phyloP scores from a whole-genome alignment of 2,797 vertebrate species.

The Thamnophis elegans region DNA sequence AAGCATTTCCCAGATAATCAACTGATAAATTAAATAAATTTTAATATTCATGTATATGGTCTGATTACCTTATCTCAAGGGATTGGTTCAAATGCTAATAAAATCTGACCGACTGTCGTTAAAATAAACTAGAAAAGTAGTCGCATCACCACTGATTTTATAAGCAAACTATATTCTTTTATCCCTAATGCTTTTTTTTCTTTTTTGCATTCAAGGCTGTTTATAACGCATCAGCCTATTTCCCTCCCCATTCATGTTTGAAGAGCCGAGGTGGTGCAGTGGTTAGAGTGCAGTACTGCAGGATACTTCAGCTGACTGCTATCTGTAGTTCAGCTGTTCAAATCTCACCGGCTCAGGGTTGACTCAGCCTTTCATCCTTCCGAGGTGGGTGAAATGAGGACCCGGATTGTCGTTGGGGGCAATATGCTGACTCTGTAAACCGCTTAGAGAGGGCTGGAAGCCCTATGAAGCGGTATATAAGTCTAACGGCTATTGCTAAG shows the following conservation, averaged over 20 bases:
- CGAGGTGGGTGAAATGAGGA: too few relatives aligned
- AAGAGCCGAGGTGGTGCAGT: too few relatives aligned
- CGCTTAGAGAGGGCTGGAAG: too few relatives aligned
- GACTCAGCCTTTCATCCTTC: too few relatives aligned
- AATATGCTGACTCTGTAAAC: too few relatives aligned
- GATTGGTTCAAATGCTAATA: slow-evolving; percentile 25
- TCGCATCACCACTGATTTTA: not conserved
- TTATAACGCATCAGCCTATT: not conserved
- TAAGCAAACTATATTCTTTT: not conserved
- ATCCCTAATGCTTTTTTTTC: slow-evolving; percentile 4
- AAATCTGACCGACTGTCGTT: slow-evolving; percentile 20
- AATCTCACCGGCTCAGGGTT: too few relatives aligned
- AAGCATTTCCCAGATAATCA: slow-evolving; percentile 31
- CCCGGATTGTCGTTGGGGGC: too few relatives aligned
- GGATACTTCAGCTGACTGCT: too few relatives aligned
- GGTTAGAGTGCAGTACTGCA: too few relatives aligned
- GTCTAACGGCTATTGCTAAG: too few relatives aligned
- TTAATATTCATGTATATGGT: slow-evolving; percentile 42
- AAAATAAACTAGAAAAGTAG: slow-evolving; percentile 41
- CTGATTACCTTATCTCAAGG: slow-evolving; percentile 14
- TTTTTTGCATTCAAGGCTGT: not conserved
- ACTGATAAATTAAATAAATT: slow-evolving; percentile 26
- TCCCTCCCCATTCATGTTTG: not conserved
- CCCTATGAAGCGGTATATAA: too few relatives aligned
- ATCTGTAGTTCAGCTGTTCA: too few relatives aligned